A percentile compares a stretch with the other conserved stretches of the same genome.
phyloP scores from a whole-genome alignment of 1,140 invertebrate genomes.

The Oscheius sp. region DNA sequence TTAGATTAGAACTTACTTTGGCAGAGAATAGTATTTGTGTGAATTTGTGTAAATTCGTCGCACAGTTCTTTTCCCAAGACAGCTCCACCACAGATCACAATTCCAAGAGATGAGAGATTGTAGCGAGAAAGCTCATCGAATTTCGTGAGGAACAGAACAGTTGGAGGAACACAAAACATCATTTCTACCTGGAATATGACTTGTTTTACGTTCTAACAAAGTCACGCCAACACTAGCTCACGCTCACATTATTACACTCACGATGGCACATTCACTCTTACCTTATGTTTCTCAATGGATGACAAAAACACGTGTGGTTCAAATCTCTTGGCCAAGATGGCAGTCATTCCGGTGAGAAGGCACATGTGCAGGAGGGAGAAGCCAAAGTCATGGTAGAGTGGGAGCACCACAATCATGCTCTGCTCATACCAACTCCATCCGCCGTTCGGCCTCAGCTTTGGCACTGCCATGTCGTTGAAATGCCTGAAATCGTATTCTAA shows the following conservation, averaged over 20 bases:
- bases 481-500: no score
- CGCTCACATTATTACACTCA: no score
- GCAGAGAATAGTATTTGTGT: conserved; percentile 22
- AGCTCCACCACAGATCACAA: conserved; percentile 58
- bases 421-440: conserved; percentile 62
- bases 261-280: no score
- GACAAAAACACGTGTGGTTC: conserved; percentile 70
- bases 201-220: no score
- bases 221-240: no score
- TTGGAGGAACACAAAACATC: conserved; percentile 60
- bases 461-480: no score
- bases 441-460: conserved; percentile 19
- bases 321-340: conserved; percentile 76
- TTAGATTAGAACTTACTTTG: no score
- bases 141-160: conserved; percentile 62
- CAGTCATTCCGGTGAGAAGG: conserved; percentile 69
- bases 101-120: conserved; percentile 49
- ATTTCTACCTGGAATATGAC: no score
- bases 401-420: conserved; percentile 68
- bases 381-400: conserved; percentile 83
- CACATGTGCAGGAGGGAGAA: conserved; percentile 63
- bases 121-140: conserved; percentile 60
- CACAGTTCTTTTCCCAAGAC: conserved; percentile 58
- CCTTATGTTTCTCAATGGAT: conserved; percentile 69
- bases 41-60: conserved; percentile 49